A percentile compares a stretch with the other conserved stretches of the same genome.
Evolutionary conservation across 2,113 vertebrate genomes (phyloP).

Genomic region (Pseudorhombus dupliciocellatus): DNA sequence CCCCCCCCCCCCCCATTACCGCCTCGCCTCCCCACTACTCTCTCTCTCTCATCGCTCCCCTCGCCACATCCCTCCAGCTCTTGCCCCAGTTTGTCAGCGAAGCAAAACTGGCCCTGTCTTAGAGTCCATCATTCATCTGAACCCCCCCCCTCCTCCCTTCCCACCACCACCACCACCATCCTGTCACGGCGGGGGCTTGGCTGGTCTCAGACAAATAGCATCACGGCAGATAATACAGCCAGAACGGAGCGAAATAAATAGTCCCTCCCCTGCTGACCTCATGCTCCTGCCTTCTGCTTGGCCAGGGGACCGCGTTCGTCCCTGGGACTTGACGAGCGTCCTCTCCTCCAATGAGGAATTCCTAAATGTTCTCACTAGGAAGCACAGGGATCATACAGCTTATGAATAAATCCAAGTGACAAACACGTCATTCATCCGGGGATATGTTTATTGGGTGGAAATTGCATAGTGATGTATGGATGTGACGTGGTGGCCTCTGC

Average conservation of each 20-base stretch:
- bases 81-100: slow-evolving; percentile 82
- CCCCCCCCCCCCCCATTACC: neutral
- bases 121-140: slow-evolving; percentile 73
- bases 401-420: slow-evolving; percentile 26
- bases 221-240: slow-evolving; percentile 71
- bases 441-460: slow-evolving; percentile 24
- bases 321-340: neutral
- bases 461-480: slow-evolving; percentile 14
- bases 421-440: slow-evolving; percentile 16
- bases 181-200: slow-evolving; percentile 54
- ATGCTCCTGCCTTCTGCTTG: slow-evolving; percentile 60
- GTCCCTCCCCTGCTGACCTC: slow-evolving; percentile 56
- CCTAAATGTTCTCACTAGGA: neutral
- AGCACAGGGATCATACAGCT: slow-evolving; percentile 8
- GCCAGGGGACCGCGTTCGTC: slow-evolving; percentile 29
- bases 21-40: neutral
- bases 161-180: neutral
- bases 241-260: slow-evolving; percentile 70
- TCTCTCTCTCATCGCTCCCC: neutral
- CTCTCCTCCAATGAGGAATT: slow-evolving; percentile 25
- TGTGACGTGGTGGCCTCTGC: slow-evolving; percentile 1
- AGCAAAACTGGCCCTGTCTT: slow-evolving; percentile 76
- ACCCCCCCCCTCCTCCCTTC: neutral
- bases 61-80: slow-evolving; percentile 57
- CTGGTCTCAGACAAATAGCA: slow-evolving; percentile 76